These are phyloP conservation scores for fruit fly (Drosophila melanogaster) DNA, from an alignment of 1,140 invertebrate genomes.

Conservation along the genomic window DNA sequence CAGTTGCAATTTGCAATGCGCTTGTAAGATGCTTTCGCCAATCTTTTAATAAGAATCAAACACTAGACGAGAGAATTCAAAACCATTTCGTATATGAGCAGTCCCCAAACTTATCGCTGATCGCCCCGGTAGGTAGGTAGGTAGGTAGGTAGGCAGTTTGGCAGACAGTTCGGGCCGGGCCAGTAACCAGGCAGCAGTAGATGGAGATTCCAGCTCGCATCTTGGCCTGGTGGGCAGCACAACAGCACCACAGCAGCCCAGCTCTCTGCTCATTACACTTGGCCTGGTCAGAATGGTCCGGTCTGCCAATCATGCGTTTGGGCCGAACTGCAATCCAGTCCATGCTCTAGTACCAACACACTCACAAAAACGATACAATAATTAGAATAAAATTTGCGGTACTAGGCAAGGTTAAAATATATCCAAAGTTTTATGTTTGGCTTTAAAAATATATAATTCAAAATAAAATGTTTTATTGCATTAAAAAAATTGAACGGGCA, in stretches of 20 bases:
- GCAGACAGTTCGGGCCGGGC: slow-evolving; percentile 9
- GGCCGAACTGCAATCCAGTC: slow-evolving; percentile 24
- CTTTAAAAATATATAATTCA: too few species aligned
- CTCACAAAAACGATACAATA: neutral
- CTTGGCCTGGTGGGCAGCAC: slow-evolving; percentile 29
- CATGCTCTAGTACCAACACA: neutral
- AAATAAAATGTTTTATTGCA: too few species aligned
- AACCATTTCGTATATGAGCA: slow-evolving; percentile 81
- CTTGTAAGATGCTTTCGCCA: slow-evolving; percentile 80
- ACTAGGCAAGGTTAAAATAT: too few species aligned
- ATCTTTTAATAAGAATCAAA: slow-evolving; percentile 84
- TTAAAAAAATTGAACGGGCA: too few species aligned
- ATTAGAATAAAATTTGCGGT: neutral
- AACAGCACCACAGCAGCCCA: slow-evolving; percentile 5
- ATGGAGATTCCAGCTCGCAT: slow-evolving; percentile 29
- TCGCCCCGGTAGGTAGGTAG: slow-evolving; percentile 75
- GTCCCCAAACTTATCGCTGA: slow-evolving; percentile 74
- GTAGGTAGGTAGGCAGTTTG: slow-evolving; percentile 14
- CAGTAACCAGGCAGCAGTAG: neutral
- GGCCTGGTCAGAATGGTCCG: slow-evolving; percentile 40
- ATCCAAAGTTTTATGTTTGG: too few species aligned
- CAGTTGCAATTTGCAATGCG: slow-evolving; percentile 70
- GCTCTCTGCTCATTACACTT: slow-evolving; percentile 44
- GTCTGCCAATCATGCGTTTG: slow-evolving; percentile 73
- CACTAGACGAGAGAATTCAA: slow-evolving; percentile 82